Base-by-base conservation (phyloP, 1,140 invertebrate genomes). In the Stenopsyche tienmushanensis region DNA sequence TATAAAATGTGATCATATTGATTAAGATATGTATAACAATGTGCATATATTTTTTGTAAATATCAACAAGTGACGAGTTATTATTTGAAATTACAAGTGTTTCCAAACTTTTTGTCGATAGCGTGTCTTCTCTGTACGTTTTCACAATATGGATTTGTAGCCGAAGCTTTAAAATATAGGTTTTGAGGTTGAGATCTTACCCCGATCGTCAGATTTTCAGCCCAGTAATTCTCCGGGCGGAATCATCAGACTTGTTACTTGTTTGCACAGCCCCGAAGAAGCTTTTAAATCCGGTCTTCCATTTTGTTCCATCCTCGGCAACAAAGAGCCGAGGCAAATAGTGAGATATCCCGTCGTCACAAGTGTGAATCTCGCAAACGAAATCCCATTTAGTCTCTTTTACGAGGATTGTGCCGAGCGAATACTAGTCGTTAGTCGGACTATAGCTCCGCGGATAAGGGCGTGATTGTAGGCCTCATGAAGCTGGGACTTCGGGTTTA, bases 311-410 rank as follows among this genome's bases (percentile, higher is more conserved):
- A 42, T 21, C 1, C 45, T 5, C 47, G 20, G 47, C 21, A 13
- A 29, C 52, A 54, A 60, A 60, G 24, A 60, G 47, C n/a, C 42
- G 57, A 20, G 7, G 44, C 57, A 60, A 60, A 60, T 44, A 60
- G n/a, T n/a, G 34, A 39, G n/a, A 39, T 39, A 8, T 39, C 7
- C 34, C 34, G n/a, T 39, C 34, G n/a, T 39, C 34, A 39, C n/a
- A 39, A 8, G n/a, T 8, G 7, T 39, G 34, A 39, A 8, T n/a
- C 7, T 39, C n/a, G n/a, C 7, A n/a, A 39, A 39, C 7, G 7
- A 39, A 8, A 39, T 39, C n/a, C n/a, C 7, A 8, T 39, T 39
- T 39, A 39, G n/a, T 8, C n/a, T n/a, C n/a, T 8, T 39, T 39
- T n/a, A n/a, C 7, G n/a, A 39, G 34, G n/a, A 39, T 39, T n/a